These are phyloP conservation scores for Lasiurus borealis DNA, from an alignment of 2,113 vertebrate species.

Conservation along the genomic window DNA sequence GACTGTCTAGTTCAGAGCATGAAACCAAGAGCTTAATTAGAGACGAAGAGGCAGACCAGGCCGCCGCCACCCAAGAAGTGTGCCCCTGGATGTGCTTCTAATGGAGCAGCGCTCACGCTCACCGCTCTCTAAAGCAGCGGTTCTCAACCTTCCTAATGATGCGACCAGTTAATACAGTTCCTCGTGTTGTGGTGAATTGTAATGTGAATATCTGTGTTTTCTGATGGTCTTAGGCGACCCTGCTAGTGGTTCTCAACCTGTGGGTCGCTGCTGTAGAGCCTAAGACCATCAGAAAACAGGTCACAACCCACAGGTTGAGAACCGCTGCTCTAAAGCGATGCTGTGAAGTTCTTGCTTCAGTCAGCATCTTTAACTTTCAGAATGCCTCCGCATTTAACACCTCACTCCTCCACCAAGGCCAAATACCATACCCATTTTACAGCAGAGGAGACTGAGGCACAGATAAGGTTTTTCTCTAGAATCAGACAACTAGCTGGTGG, in stretches of 20 bases:
- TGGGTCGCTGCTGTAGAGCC: no score
- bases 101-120: background rate
- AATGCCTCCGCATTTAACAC: background rate
- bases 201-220: no score
- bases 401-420: background rate
- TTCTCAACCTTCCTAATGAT: no score
- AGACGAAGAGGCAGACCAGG: background rate
- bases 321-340: no score
- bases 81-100: background rate
- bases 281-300: no score
- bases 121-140: background rate
- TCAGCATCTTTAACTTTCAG: background rate
- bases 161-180: no score
- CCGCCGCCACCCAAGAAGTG: no score
- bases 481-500: background rate
- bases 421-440: background rate
- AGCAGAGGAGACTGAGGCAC: background rate
- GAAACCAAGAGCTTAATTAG: conserved; percentile 27
- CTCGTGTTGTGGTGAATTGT: no score
- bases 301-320: no score
- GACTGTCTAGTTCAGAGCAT: conserved; percentile 82
- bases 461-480: background rate
- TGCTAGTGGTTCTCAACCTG: no score
- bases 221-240: no score
- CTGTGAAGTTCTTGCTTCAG: background rate